These are phyloP conservation scores for Steinernema khuongi DNA, from an alignment of 1,140 invertebrate genomes.

Conservation along the genomic window DNA sequence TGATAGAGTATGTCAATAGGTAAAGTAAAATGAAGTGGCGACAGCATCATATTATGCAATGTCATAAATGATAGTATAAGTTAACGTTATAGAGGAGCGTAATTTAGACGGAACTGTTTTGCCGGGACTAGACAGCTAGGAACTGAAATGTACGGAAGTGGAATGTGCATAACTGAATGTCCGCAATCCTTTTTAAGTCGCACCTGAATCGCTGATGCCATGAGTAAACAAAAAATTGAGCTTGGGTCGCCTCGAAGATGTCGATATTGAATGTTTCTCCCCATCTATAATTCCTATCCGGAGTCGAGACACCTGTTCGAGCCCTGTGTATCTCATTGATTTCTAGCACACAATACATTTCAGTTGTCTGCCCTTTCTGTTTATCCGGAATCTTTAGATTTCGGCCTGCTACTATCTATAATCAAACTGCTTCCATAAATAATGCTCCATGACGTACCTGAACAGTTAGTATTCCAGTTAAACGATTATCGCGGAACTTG, in stretches of 20 bases:
- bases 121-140: too few species aligned
- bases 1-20: too few species aligned
- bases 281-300: slow-evolving; percentile 96
- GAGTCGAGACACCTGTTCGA: slow-evolving; percentile 68
- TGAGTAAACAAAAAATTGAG: slow-evolving; percentile 92
- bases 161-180: too few species aligned
- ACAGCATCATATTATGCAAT: too few species aligned
- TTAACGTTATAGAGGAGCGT: too few species aligned
- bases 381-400: slow-evolving; percentile 55
- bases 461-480: slow-evolving; percentile 51
- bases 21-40: too few species aligned
- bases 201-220: slow-evolving; percentile 65
- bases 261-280: slow-evolving; percentile 97
- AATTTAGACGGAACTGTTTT: too few species aligned
- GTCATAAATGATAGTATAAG: too few species aligned
- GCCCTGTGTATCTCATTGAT: slow-evolving; percentile 95
- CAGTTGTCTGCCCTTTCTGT: slow-evolving; percentile 47
- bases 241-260: slow-evolving; percentile 81
- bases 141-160: too few species aligned
- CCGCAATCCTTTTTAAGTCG: too few species aligned
- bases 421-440: background rate
- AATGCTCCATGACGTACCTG: slow-evolving; percentile 34
- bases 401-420: slow-evolving; percentile 54
- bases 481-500: slow-evolving; percentile 34
- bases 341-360: slow-evolving; percentile 88